Base-by-base conservation (phyloP, 2,113 vertebrate genomes). In the Syngnathoides biaculeatus region DNA sequence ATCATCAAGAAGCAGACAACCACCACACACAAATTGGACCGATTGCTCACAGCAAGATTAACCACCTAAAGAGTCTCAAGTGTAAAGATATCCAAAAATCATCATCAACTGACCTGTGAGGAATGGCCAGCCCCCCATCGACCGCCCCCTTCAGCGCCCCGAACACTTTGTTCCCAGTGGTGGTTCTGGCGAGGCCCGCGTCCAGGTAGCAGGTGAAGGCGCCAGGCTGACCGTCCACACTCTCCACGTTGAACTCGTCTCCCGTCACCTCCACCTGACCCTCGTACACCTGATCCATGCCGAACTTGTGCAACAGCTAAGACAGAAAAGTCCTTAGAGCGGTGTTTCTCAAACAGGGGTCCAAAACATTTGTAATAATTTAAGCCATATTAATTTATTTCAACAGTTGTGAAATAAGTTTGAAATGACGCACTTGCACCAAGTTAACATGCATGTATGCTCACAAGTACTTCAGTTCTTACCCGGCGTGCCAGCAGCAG, bases 131-230 rank as follows among this genome's bases (percentile, higher is more conserved):
- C 30, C 97, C 97, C 69, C 97, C 97, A 24, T 99, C 97, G 14
- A 98, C 96, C 0, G 97, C 97, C 63, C 97, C 97, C 82, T 99
- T 99, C 61, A 99, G 90, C n/a, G 95, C 96, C 59, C 97, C 97
- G 19, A 99, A 98, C 74, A 98, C 97, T 91, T 98, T 98, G 92
- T 99, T 99, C 73, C 97, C 97, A 68, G 97, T 99, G 42, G 95
- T 96, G 83, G 97, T 99, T 84, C 97, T 94, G 85, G 96, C 93
- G 66, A 99, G 93, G n/a, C 97, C 97, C 9, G 97, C 96, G 35
- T 99, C 97, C 83, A 99, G 89, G 82, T 96, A 99, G 84, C 97
- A 98, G 0, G 96, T 97, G 84, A 99, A 98, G 81, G 96, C 96
- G 0, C 97, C 91, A 35, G 96, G 95, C 73, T 98, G 90, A 19